These are phyloP conservation scores for Drosophila pachea DNA, from an alignment of 1,140 invertebrate genomes.

Conservation along the genomic window DNA sequence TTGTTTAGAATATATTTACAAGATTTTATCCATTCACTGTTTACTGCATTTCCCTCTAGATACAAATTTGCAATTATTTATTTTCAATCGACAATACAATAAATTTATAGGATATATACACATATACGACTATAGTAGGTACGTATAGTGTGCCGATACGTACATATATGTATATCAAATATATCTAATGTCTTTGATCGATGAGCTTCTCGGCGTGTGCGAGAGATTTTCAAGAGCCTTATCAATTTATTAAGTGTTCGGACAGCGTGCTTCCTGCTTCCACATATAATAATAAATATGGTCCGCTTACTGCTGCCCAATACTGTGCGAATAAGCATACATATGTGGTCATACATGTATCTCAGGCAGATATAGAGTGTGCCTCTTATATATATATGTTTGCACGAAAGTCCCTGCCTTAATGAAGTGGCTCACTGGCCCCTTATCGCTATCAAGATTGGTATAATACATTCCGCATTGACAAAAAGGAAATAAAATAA, in stretches of 20 bases:
- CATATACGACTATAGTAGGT: neutral
- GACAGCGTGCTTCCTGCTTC: conserved; percentile 36
- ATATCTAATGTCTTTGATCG: conserved; percentile 28
- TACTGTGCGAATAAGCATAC: conserved; percentile 8
- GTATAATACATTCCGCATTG: conserved; percentile 38
- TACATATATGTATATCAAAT: conserved; percentile 21
- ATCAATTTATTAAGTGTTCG: conserved; percentile 10
- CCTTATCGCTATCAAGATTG: conserved; percentile 46
- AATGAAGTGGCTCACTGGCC: conserved; percentile 27
- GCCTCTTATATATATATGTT: neutral
- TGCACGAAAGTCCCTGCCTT: conserved; percentile 21
- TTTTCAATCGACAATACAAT: too few relatives aligned
- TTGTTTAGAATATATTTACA: neutral
- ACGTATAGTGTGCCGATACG: too few relatives aligned
- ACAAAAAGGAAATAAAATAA: conserved; percentile 4
- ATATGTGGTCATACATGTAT: neutral
- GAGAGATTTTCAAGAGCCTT: conserved; percentile 1
- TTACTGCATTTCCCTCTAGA: conserved; percentile 50
- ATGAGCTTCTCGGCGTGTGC: too few relatives aligned
- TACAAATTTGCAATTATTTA: conserved; percentile 7
- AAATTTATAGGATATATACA: neutral
- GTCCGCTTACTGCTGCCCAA: neutral
- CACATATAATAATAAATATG: conserved; percentile 2
- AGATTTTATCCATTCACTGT: conserved; percentile 29
- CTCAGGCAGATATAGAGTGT: too few relatives aligned